A percentile compares a stretch with the other conserved stretches of the same genome.
Conservation (phyloP, 2,113 vertebrate species). For the Labrus mixtus region DNA sequence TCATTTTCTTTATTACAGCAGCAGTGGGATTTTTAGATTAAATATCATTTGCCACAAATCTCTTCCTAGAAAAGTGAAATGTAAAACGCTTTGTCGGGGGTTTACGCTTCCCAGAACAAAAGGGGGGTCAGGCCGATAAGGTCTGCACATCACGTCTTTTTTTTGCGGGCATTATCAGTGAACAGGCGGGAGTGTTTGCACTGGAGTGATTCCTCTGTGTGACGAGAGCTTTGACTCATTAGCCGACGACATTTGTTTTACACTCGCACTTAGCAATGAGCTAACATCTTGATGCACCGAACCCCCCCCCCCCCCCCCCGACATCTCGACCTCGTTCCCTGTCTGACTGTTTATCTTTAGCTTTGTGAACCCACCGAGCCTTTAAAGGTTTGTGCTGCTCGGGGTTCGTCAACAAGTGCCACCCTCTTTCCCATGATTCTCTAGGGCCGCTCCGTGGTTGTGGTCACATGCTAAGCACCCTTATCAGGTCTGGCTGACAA, state of each 20-base stretch:
- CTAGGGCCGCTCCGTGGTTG: conserved; percentile 34
- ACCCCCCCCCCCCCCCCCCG: too few species aligned
- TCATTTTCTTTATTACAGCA: conserved; percentile 73
- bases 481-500: conserved; percentile 47
- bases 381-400: neutral
- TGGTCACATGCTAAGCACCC: conserved; percentile 7
- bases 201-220: conserved; percentile 52
- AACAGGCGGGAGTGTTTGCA: conserved; percentile 42
- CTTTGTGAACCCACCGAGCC: too few species aligned
- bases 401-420: neutral
- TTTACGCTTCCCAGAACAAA: conserved; percentile 53
- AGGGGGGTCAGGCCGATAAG: conserved; percentile 44
- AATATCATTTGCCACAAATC: conserved; percentile 72
- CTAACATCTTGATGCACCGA: conserved; percentile 27
- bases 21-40: conserved; percentile 70
- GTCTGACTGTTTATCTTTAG: too few species aligned
- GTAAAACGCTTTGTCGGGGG: conserved; percentile 39
- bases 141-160: conserved; percentile 19
- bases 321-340: too few species aligned
- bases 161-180: conserved; percentile 17
- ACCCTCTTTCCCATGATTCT: conserved; percentile 2
- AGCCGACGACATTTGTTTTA: conserved; percentile 40
- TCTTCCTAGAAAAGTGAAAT: conserved; percentile 63
- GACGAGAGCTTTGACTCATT: conserved; percentile 38
- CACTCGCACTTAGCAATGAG: conserved; percentile 16